These are phyloP conservation scores for Nesoenas mayeri DNA, from an alignment of 2,113 vertebrate genomes.

Conservation along the genomic window DNA sequence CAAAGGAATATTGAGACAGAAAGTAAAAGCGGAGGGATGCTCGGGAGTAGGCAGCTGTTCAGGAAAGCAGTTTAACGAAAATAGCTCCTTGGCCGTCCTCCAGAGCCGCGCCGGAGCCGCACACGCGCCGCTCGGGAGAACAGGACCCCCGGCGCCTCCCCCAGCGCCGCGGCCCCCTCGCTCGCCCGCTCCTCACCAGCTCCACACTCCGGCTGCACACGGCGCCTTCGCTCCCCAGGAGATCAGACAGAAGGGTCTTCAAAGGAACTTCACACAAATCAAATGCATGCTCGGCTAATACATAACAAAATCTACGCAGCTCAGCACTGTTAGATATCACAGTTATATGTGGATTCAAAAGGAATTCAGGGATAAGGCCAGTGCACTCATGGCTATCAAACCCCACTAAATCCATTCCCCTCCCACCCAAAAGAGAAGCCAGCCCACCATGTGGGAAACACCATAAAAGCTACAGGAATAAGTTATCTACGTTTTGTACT, in stretches of 20 bases:
- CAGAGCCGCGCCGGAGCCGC: not conserved
- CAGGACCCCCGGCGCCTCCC: not conserved
- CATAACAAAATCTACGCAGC: not conserved
- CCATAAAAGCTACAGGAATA: not conserved
- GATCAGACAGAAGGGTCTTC: not conserved
- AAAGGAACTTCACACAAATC: not conserved
- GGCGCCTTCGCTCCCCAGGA: not conserved
- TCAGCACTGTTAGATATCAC: not conserved
- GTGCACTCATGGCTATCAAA: not conserved
- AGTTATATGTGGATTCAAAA: not conserved
- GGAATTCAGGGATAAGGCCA: not conserved
- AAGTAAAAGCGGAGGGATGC: slow-evolving; percentile 19
- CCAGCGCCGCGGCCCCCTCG: not conserved
- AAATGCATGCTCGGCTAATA: not conserved
- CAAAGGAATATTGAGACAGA: slow-evolving; percentile 25
- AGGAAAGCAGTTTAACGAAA: slow-evolving; percentile 40
- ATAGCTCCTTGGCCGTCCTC: slow-evolving; percentile 30
- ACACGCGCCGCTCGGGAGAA: not conserved
- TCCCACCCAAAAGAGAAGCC: not conserved
- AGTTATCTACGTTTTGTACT: not conserved
- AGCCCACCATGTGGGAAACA: not conserved
- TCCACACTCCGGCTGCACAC: not conserved
- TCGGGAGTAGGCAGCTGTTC: slow-evolving; percentile 44
- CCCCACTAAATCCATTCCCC: not conserved
- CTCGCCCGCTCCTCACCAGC: not conserved